phyloP scores from a whole-genome alignment of 1,140 invertebrate species.

The Trialeurodes vaporariorum region DNA sequence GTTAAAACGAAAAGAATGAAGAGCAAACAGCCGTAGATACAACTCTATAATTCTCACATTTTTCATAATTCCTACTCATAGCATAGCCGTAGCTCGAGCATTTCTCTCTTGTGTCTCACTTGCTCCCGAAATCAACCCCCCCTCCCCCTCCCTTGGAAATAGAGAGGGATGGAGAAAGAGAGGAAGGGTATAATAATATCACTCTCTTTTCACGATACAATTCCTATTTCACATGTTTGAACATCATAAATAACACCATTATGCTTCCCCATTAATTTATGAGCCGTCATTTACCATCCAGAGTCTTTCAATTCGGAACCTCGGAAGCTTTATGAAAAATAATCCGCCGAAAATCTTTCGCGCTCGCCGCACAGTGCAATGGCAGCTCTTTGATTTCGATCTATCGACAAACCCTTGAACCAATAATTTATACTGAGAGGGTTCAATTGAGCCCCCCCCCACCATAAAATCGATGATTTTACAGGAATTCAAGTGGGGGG shows the following conservation, averaged over 20 bases:
- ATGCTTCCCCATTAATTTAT: background rate
- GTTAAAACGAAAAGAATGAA: too few species aligned
- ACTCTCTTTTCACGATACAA: background rate
- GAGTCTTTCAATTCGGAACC: background rate
- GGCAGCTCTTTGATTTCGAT: too few species aligned
- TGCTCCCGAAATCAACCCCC: background rate
- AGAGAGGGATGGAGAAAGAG: too few species aligned
- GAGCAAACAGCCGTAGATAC: background rate
- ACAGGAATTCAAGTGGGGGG: too few species aligned
- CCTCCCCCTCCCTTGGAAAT: background rate
- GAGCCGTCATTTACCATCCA: background rate
- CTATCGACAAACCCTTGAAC: too few species aligned
- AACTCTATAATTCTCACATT: constrained; percentile 1
- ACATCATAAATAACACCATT: background rate
- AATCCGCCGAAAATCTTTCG: background rate
- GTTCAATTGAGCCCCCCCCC: too few species aligned
- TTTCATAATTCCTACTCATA: background rate
- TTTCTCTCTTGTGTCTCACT: too few species aligned
- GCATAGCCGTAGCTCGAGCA: background rate
- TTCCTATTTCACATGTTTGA: background rate
- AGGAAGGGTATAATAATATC: background rate
- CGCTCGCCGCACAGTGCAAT: too few species aligned
- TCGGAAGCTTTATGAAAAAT: background rate
- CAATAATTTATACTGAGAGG: too few species aligned
- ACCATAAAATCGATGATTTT: too few species aligned